Evolutionary conservation across 2,113 vertebrate genomes (phyloP).

Genomic region (Leuciscus idus): DNA sequence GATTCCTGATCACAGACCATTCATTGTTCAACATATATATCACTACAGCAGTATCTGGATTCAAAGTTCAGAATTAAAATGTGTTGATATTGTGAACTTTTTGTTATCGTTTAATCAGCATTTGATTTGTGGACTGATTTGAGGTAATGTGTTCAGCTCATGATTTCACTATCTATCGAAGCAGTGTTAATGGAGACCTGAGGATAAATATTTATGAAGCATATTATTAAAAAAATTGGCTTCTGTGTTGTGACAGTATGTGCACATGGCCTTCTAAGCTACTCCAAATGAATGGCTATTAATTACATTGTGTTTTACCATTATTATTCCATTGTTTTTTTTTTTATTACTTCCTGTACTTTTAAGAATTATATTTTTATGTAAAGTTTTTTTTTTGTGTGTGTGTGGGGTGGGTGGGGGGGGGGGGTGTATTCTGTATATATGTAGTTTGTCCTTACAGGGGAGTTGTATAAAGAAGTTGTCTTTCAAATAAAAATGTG

Average conservation of each 20-base stretch:
- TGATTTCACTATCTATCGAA: slow-evolving; percentile 10
- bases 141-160: not conserved
- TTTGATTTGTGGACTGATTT: slow-evolving; percentile 11
- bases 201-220: slow-evolving; percentile 26
- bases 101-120: not conserved
- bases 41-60: slow-evolving; percentile 17
- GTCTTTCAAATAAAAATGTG: slow-evolving; percentile 53
- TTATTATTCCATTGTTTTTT: too few relatives aligned
- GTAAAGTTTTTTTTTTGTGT: slow-evolving; percentile 44
- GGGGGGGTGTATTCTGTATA: slow-evolving; percentile 19
- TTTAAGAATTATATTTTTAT: slow-evolving; percentile 53
- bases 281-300: slow-evolving; percentile 3
- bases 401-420: too few relatives aligned
- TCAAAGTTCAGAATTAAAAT: slow-evolving; percentile 17
- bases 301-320: slow-evolving; percentile 33
- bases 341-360: slow-evolving; percentile 21
- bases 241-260: slow-evolving; percentile 18
- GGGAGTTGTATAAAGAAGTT: slow-evolving; percentile 42
- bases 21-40: not conserved
- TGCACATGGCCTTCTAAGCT: slow-evolving; percentile 50
- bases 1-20: not conserved
- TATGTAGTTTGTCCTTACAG: slow-evolving; percentile 31
- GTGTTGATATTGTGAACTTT: slow-evolving; percentile 6
- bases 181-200: slow-evolving; percentile 20
- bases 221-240: slow-evolving; percentile 19